Evolutionary conservation across 2,888 invertebrate genomes (phyloP).

Genomic region (Periphyllus acericola): DNA sequence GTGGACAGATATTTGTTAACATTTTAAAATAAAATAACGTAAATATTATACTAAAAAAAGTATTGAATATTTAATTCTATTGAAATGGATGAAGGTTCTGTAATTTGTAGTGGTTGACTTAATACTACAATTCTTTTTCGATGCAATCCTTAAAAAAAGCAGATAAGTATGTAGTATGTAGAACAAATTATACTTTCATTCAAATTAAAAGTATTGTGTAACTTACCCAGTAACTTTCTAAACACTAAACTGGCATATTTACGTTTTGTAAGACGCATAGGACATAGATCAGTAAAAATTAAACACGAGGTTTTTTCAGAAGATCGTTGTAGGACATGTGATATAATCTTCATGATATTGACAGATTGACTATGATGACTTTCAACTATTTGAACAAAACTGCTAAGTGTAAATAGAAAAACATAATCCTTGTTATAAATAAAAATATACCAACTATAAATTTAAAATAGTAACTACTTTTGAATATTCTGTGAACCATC

Average conservation of each 20-base stretch:
- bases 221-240: constrained; percentile 6
- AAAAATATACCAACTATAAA: not conserved
- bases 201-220: not conserved
- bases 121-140: constrained; percentile 4
- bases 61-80: constrained; percentile 13
- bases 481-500: not conserved
- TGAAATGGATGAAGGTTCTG: constrained; percentile 6
- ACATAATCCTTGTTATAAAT: not conserved
- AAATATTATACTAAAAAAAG: not conserved
- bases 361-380: not conserved
- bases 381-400: not conserved
- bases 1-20: too few relatives aligned
- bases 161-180: not conserved
- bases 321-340: not conserved
- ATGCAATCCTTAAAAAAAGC: constrained; percentile 25
- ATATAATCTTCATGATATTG: not conserved
- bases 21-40: too few relatives aligned
- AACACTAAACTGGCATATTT: constrained; percentile 35
- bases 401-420: not conserved
- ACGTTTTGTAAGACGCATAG: constrained; percentile 4
- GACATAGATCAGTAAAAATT: constrained; percentile 44
- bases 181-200: too few relatives aligned
- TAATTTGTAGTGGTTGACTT: not conserved
- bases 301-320: not conserved
- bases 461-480: constrained; percentile 10